These are phyloP conservation scores for Pseudococcus jackbeardsleyi DNA, from an alignment of 2,888 invertebrate genomes.

Conservation along the genomic window DNA sequence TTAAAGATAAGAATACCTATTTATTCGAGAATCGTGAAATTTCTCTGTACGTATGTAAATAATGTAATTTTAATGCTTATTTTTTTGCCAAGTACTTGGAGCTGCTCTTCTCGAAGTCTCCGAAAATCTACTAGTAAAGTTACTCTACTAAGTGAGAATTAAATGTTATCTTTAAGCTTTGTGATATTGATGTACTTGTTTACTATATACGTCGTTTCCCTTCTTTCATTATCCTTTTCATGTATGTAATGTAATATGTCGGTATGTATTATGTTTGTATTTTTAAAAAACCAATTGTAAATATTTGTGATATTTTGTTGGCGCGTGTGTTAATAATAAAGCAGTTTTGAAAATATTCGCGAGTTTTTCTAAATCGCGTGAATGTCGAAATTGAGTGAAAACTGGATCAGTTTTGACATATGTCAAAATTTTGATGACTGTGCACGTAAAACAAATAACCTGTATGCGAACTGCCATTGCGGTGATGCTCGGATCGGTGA, in stretches of 20 bases:
- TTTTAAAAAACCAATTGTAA: slow-evolving; percentile 38
- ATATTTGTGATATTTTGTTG: slow-evolving; percentile 55
- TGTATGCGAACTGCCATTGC: not conserved
- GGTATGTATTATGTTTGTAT: not conserved
- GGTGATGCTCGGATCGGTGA: not conserved
- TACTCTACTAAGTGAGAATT: slow-evolving; percentile 38
- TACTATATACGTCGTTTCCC: slow-evolving; percentile 42
- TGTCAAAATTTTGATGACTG: slow-evolving; percentile 36
- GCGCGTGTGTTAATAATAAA: slow-evolving; percentile 56
- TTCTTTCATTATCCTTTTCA: slow-evolving; percentile 36
- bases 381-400: slow-evolving; percentile 10
- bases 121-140: slow-evolving; percentile 24
- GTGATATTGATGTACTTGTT: slow-evolving; percentile 51
- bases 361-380: slow-evolving; percentile 12
- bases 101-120: not conserved
- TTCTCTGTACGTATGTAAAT: slow-evolving; percentile 44
- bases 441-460: slow-evolving; percentile 1
- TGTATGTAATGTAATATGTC: slow-evolving; percentile 1
- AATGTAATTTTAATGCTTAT: slow-evolving; percentile 28
- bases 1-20: not conserved
- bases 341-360: slow-evolving; percentile 42
- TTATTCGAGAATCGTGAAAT: slow-evolving; percentile 5
- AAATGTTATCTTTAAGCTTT: slow-evolving; percentile 46
- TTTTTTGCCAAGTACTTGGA: slow-evolving; percentile 35
- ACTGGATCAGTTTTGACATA: slow-evolving; percentile 36